phyloP scores from a whole-genome alignment of 92 coral and sea anemone genomes.

The Umimayanthus kanabou region DNA sequence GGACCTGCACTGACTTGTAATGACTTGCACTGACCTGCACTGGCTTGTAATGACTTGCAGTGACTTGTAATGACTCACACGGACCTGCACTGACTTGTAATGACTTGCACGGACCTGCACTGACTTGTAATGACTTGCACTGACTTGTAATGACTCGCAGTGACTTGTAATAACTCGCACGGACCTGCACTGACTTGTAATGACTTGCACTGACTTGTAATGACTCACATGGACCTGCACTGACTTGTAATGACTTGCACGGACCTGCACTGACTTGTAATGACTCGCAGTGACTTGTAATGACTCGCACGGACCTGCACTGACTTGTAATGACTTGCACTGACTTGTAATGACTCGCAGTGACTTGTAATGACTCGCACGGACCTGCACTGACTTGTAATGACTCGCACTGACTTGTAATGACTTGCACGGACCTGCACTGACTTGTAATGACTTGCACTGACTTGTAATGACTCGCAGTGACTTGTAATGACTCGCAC shows the following conservation, averaged over 20 bases:
- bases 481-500: too few relatives aligned
- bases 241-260: neutral
- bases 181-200: neutral
- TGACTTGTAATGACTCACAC: neutral
- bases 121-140: too few relatives aligned
- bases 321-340: neutral
- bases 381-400: too few relatives aligned
- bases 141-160: too few relatives aligned
- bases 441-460: too few relatives aligned
- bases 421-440: too few relatives aligned
- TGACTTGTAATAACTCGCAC: neutral
- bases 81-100: neutral
- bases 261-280: neutral
- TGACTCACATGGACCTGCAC: neutral
- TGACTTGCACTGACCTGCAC: neutral
- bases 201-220: too few relatives aligned
- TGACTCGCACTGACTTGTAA: too few relatives aligned
- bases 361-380: too few relatives aligned
- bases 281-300: neutral
- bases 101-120: neutral
- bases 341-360: too few relatives aligned
- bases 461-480: too few relatives aligned
- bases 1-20: neutral
- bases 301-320: neutral
- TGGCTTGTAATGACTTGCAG: neutral